Conservation (phyloP, 2,113 vertebrate species). For the Synchiropus splendidus region DNA sequence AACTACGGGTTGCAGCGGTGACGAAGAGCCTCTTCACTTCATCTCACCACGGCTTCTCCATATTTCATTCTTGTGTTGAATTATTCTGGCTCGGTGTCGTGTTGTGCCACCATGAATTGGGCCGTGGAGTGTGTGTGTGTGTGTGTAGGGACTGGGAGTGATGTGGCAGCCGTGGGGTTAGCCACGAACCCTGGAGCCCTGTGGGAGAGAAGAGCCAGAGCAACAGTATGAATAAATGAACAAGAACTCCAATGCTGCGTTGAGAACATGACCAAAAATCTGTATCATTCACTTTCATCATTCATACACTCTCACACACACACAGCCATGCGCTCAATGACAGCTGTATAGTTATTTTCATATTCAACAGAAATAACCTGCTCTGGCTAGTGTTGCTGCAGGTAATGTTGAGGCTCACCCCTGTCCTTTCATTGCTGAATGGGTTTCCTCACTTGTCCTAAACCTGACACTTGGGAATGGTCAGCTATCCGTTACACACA, state of each 20-base stretch:
- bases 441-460: too few relatives aligned
- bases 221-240: slow-evolving; percentile 64
- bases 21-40: slow-evolving; percentile 30
- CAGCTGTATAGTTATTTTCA: slow-evolving; percentile 41
- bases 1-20: slow-evolving; percentile 39
- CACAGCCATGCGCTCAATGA: slow-evolving; percentile 9
- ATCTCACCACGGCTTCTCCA: slow-evolving; percentile 44
- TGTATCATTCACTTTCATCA: neutral
- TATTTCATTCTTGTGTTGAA: slow-evolving; percentile 63
- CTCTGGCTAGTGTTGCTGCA: slow-evolving; percentile 15
- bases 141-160: slow-evolving; percentile 12
- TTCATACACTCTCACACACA: slow-evolving; percentile 5
- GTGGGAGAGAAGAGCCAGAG: slow-evolving; percentile 49
- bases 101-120: slow-evolving; percentile 56
- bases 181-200: slow-evolving; percentile 46
- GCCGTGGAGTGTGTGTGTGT: slow-evolving; percentile 22
- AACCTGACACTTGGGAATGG: too few relatives aligned
- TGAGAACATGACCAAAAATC: slow-evolving; percentile 43
- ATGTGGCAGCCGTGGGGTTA: slow-evolving; percentile 28
- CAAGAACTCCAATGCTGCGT: slow-evolving; percentile 39
- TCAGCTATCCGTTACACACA: too few relatives aligned
- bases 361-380: slow-evolving; percentile 47
- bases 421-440: too few relatives aligned
- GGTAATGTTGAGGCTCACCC: too few relatives aligned
- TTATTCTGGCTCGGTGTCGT: slow-evolving; percentile 57